A percentile compares a stretch with the other conserved stretches of the same genome.
Conservation (phyloP, 2,797 vertebrate genomes). For the Apogon talboti region DNA sequence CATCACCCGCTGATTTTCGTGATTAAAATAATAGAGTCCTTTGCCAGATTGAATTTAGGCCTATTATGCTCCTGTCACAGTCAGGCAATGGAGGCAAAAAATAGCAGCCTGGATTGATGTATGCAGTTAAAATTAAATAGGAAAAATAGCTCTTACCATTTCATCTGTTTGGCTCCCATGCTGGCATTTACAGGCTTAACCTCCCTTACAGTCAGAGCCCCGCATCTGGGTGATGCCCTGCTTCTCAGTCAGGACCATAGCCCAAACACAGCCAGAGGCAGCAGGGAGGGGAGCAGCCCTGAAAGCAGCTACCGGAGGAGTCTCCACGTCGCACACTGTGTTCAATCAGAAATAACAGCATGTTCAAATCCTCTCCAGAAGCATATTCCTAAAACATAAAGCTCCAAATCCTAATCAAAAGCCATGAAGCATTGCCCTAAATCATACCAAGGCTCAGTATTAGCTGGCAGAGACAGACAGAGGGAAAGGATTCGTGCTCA, state of each 20-base stretch:
- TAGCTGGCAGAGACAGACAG: slow-evolving; percentile 62
- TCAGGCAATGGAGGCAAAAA: slow-evolving; percentile 28
- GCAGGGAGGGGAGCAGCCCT: slow-evolving; percentile 68
- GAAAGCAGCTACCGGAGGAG: slow-evolving; percentile 59
- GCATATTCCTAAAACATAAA: slow-evolving; percentile 68
- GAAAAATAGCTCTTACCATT: slow-evolving; percentile 80
- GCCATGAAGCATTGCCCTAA: slow-evolving; percentile 48
- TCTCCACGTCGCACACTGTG: slow-evolving; percentile 76
- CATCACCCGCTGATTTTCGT: slow-evolving; percentile 8
- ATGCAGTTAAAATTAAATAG: slow-evolving; percentile 6
- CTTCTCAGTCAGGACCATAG: slow-evolving; percentile 78
- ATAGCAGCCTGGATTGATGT: slow-evolving; percentile 13
- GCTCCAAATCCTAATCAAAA: slow-evolving; percentile 69
- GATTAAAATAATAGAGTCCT: background rate
- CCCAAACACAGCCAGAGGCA: slow-evolving; percentile 65
- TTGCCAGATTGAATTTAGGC: slow-evolving; percentile 24
- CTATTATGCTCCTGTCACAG: slow-evolving; percentile 19
- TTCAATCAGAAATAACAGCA: slow-evolving; percentile 76
- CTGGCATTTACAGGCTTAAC: slow-evolving; percentile 73
- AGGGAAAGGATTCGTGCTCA: slow-evolving; percentile 61
- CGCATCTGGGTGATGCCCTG: slow-evolving; percentile 77
- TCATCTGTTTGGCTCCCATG: slow-evolving; percentile 89
- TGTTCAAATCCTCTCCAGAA: slow-evolving; percentile 69
- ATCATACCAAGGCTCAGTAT: slow-evolving; percentile 70
- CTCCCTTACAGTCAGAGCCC: slow-evolving; percentile 71